Conservation (phyloP, 2,113 vertebrate species). For the Eleginops maclovinus region DNA sequence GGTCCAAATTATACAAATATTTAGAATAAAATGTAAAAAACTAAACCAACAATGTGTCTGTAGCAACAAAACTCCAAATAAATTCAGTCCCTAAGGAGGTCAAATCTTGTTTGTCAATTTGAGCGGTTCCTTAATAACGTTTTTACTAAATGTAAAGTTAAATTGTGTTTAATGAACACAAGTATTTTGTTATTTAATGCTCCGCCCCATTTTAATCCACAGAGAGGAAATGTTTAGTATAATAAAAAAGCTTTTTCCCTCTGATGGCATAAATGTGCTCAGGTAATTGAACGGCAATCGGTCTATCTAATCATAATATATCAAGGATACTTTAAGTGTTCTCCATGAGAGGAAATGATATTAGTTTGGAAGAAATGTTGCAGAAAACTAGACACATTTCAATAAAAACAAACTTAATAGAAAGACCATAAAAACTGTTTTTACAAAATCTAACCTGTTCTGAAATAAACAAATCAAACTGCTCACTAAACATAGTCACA, state of each 20-base stretch:
- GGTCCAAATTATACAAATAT: neutral
- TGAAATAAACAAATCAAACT: neutral
- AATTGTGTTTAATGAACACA: too few relatives aligned
- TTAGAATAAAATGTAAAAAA: too few relatives aligned
- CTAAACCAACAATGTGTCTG: too few relatives aligned
- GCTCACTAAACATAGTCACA: neutral
- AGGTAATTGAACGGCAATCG: neutral
- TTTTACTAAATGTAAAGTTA: too few relatives aligned
- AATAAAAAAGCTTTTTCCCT: neutral
- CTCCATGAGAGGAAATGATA: neutral
- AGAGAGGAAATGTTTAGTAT: neutral
- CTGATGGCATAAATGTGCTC: neutral
- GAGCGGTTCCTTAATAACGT: too few relatives aligned
- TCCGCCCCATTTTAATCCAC: too few relatives aligned
- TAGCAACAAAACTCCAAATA: too few relatives aligned
- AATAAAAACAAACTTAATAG: neutral
- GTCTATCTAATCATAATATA: neutral
- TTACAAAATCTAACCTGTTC: neutral
- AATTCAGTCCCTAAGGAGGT: too few relatives aligned
- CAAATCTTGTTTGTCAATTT: too few relatives aligned
- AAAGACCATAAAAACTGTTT: neutral
- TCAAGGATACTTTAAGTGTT: neutral
- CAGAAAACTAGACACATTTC: neutral
- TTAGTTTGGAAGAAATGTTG: neutral
- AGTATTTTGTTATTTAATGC: too few relatives aligned